Conservation (phyloP, 2,113 vertebrate genomes). For the Cyanoramphus novaezelandiae region DNA sequence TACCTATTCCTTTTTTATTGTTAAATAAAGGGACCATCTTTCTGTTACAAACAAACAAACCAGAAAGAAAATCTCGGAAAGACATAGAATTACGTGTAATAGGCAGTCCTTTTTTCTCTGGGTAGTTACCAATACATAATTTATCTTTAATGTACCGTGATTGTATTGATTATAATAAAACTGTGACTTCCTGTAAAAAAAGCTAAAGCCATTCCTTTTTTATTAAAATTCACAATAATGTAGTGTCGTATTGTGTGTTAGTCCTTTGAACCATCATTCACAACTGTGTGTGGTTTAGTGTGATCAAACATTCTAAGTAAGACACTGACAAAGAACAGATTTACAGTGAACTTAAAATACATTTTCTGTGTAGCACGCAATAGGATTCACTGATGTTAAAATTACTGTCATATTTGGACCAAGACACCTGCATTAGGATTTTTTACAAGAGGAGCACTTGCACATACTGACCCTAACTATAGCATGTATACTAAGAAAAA, state of each 20-base stretch:
- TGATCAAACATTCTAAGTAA: neutral
- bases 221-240: neutral
- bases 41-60: neutral
- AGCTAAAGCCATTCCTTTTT: neutral
- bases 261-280: slow-evolving; percentile 3
- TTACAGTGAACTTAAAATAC: neutral
- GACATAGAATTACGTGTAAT: neutral
- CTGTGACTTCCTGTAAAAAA: neutral
- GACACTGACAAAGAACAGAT: neutral
- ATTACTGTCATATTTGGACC: neutral
- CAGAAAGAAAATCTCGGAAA: neutral
- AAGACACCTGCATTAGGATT: neutral
- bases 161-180: neutral
- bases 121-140: neutral
- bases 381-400: neutral
- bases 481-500: neutral
- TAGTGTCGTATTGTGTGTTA: neutral
- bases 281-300: neutral
- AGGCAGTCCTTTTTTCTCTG: neutral
- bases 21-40: neutral
- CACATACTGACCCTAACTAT: neutral
- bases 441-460: neutral
- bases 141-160: neutral
- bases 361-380: neutral
- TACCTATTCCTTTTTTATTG: neutral